Evolutionary conservation across 2,888 invertebrate species (phyloP).

Genomic region (Andrena camellia): DNA sequence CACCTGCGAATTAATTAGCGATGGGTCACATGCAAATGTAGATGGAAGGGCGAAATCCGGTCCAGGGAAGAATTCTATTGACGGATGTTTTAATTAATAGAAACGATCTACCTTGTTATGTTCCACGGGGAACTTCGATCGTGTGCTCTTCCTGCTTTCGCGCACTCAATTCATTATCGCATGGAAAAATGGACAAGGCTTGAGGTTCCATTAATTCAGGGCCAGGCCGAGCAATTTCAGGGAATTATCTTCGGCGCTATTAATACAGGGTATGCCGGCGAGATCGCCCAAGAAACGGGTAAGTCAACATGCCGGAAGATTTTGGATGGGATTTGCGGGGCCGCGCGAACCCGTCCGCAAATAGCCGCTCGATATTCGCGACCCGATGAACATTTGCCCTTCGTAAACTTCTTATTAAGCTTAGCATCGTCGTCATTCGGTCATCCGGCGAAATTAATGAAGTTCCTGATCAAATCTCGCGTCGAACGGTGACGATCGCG

Average conservation of each 20-base stretch:
- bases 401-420: conserved; percentile 9
- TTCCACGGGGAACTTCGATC: neutral
- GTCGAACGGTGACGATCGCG: conserved; percentile 1
- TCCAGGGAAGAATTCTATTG: too few species aligned
- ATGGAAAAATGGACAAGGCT: neutral
- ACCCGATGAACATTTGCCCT: conserved; percentile 33
- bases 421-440: conserved; percentile 17
- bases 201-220: neutral
- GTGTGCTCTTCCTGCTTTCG: neutral
- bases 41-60: too few species aligned
- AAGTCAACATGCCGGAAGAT: conserved; percentile 9
- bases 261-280: neutral
- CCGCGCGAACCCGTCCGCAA: conserved; percentile 1
- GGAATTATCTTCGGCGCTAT: neutral
- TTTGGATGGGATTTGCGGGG: conserved; percentile 7
- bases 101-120: neutral
- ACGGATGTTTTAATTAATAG: neutral
- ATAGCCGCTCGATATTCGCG: neutral
- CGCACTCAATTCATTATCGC: neutral
- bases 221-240: neutral
- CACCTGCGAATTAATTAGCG: too few species aligned
- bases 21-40: too few species aligned
- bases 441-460: conserved; percentile 41
- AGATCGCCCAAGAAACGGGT: neutral
- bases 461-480: conserved; percentile 46